phyloP scores from a whole-genome alignment of 1,140 invertebrate species.

The Nylanderia fulva region DNA sequence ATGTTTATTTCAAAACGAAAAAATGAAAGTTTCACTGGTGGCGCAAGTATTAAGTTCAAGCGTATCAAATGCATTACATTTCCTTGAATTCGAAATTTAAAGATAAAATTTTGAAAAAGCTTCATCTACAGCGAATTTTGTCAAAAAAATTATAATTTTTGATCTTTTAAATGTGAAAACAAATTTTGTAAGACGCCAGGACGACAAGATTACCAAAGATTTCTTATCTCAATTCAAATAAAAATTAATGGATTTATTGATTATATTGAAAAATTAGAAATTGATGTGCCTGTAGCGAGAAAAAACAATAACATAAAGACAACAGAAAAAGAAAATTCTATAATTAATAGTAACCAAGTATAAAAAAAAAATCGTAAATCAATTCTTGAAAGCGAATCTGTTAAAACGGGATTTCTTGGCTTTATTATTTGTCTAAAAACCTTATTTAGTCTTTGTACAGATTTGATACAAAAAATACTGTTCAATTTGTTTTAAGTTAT shows the following conservation, averaged over 20 bases:
- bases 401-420: not conserved
- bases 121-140: not conserved
- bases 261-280: slow-evolving; percentile 5
- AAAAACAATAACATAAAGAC: too few species aligned
- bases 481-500: slow-evolving; percentile 5
- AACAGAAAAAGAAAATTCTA: slow-evolving; percentile 8
- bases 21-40: slow-evolving; percentile 68
- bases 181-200: too few species aligned
- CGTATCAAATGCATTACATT: not conserved
- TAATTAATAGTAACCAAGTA: too few species aligned
- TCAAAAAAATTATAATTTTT: too few species aligned
- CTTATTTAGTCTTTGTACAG: not conserved
- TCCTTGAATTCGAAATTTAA: slow-evolving; percentile 8
- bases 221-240: not conserved
- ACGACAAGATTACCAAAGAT: not conserved
- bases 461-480: slow-evolving; percentile 11
- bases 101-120: not conserved
- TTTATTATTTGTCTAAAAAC: slow-evolving; percentile 22
- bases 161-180: too few species aligned
- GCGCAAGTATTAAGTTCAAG: slow-evolving; percentile 46
- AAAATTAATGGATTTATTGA: not conserved
- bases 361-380: not conserved
- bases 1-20: slow-evolving; percentile 60
- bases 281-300: too few species aligned
- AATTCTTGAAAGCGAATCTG: not conserved